Base-by-base conservation (phyloP, 1,140 invertebrate genomes). In the Pseudomyrmex gracilis region DNA sequence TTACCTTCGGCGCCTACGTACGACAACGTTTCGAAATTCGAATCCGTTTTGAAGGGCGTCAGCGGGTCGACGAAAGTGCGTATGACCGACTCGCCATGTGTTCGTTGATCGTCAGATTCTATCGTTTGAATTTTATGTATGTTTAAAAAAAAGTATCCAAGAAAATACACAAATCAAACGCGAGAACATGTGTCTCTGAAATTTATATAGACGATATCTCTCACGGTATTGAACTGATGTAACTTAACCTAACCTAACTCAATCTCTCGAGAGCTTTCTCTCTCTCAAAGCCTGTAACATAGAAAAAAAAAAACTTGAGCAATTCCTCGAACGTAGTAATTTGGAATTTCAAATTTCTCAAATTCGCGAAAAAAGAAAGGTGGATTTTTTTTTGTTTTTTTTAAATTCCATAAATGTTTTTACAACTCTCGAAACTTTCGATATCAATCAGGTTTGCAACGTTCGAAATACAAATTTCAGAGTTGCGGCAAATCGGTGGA, bases 21-120 rank as follows among this genome's bases (percentile, higher is more conserved):
- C 85, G 96, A 97, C 88, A 97, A 96, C 90, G 63, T 97, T 22
- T 90, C 93, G 4, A 96, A 95, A 90, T 97, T 94, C 88, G 95
- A 96, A 85, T 92, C 94, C 0, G 85, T 94, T 49, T 4, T 88
- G 4, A 73, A 71, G 5, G 68, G 73, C 2, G 1, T 47, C 15
- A 7, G 24, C 5, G 22, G 2, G 13, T 3, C 17, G 24, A 22
- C 45, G 1, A 87, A 82, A 87, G 86, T 87, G 74, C 12, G 86
- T 87, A 87, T 58, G 1, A 4, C 2, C 2, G 15, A 12, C 17
- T 12, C 2, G 2, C 1, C 5, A 13, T n/a, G 63, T 20, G 57
- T 34, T 20, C 51, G 20, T 57, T 57, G 47, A 73, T n/a, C 0
- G 13, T 15, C 7, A 1, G 45, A n/a, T 45, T 58, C 8, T 20